Percentiles rank a stretch among this genome's conserved stretches.
Conservation (phyloP, 2,797 vertebrate genomes). For the Sylvilagus floridanus region DNA sequence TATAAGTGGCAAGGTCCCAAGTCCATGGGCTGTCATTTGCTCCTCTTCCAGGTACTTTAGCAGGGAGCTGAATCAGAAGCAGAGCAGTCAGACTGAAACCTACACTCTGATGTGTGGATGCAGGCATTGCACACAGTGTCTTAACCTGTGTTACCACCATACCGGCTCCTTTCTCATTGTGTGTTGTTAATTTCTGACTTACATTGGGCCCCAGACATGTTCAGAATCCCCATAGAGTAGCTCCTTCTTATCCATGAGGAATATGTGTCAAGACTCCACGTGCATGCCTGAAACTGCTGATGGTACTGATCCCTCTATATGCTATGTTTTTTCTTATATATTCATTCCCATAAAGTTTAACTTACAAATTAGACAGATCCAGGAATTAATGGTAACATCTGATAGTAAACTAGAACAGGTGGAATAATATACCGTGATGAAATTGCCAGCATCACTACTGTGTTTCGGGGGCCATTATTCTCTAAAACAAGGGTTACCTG, state of each 20-base stretch:
- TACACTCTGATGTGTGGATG: too few relatives aligned
- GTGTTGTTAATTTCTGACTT: not conserved
- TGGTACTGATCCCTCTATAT: not conserved
- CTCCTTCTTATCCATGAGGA: too few relatives aligned
- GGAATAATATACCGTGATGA: too few relatives aligned
- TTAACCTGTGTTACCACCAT: too few relatives aligned
- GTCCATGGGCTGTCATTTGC: too few relatives aligned
- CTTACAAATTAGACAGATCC: not conserved
- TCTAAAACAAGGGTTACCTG: not conserved
- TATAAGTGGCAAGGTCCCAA: too few relatives aligned
- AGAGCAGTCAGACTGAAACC: too few relatives aligned
- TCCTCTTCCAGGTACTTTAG: too few relatives aligned
- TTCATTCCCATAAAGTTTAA: not conserved
- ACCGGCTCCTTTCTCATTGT: not conserved
- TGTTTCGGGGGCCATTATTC: not conserved
- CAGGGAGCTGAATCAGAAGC: too few relatives aligned
- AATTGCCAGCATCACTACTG: not conserved
- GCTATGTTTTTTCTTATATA: not conserved
- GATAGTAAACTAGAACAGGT: not conserved
- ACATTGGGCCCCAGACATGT: not conserved
- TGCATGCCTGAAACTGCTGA: not conserved
- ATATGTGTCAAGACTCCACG: not conserved
- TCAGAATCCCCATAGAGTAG: not conserved
- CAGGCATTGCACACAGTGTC: too few relatives aligned
- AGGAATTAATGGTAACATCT: not conserved